Evolutionary conservation across 2,113 vertebrate species (phyloP), one percentile per base, ranked within the genome.

Genomic region (Leptodactylus fuscus): DNA sequence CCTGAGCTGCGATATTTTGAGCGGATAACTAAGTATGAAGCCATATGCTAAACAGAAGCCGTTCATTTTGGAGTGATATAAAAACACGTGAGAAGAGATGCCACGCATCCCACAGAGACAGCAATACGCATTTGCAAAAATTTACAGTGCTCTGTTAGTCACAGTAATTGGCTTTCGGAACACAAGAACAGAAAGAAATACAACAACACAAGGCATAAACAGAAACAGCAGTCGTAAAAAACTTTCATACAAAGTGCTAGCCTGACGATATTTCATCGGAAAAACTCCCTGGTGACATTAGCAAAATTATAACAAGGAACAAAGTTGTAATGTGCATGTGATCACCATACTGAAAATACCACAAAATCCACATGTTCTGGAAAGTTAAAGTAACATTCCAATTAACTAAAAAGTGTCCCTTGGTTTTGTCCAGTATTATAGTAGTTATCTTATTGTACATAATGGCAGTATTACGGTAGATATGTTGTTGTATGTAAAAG

Each of bases 101-200:
- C 62, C 16, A 0, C 0, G 10, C 73, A 0, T 44, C 88, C 36
- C 12, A 0, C 0, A 0, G 79, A 69, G 80, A 89, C 78, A 75
- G 81, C 81, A 27, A 80, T 10, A 69, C 69, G 83, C 15, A 55
- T 86, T 70, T 74, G 46, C 29, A 18, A 38, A 55, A 82, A 22
- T 16, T 58, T 74, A 75, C 79, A 15, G 29, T 2, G 77, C 20
- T 10, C 76, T 76, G 18, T 80, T n/a, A 24, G 86, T 85, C 88
- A 85, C 83, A 77, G 87, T 38, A n/a, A 85, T 79, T 87, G 82
- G 88, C 82, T 84, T 85, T 83, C 73, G 41, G 83, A 87, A 88
- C 74, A 53, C 82, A 82, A 86, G 83, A 87, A 80, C 65, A 85
- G 79, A 81, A 87, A 88, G 87, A 78, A 87, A 87, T 65, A 79